Conservation (phyloP, 2,113 vertebrate species). For the Sceloporus tristichus region DNA sequence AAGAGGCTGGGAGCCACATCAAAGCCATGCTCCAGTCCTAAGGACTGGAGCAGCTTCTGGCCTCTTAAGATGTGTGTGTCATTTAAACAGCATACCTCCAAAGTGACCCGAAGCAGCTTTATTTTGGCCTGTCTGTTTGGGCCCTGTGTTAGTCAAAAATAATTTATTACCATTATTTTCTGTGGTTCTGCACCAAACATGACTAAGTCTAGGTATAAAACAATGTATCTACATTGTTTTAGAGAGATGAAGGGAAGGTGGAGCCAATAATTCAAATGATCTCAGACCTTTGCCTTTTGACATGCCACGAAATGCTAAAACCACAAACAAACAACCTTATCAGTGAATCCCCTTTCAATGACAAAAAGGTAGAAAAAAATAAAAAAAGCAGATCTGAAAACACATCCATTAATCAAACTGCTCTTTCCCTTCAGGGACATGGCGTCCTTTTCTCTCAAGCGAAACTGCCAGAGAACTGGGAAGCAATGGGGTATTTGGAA, state of each 20-base stretch:
- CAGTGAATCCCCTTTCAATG: conserved; percentile 51
- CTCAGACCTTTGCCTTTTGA: conserved; percentile 39
- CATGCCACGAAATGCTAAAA: conserved; percentile 36
- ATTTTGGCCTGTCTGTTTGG: no score
- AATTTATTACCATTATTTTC: no score
- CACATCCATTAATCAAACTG: conserved; percentile 51
- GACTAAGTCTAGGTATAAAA: background rate
- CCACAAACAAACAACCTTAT: conserved; percentile 46
- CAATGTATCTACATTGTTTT: background rate
- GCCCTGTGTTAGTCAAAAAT: no score
- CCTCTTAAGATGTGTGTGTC: no score
- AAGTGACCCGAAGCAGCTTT: no score
- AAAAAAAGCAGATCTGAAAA: conserved; percentile 48
- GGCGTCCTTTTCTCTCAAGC: conserved; percentile 53
- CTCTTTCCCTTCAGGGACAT: conserved; percentile 26
- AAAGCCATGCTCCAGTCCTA: no score
- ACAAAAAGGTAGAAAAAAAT: conserved; percentile 27
- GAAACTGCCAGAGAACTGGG: conserved; percentile 48
- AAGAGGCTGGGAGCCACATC: no score
- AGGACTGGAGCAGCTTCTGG: no score
- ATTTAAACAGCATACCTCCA: no score
- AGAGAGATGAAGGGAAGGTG: conserved; percentile 11
- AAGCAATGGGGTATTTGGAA: conserved; percentile 31
- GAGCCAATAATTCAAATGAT: background rate
- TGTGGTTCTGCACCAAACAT: background rate